Evolutionary conservation across 2,888 invertebrate genomes (phyloP).

Genomic region (Caenorhabditis auriculariae): DNA sequence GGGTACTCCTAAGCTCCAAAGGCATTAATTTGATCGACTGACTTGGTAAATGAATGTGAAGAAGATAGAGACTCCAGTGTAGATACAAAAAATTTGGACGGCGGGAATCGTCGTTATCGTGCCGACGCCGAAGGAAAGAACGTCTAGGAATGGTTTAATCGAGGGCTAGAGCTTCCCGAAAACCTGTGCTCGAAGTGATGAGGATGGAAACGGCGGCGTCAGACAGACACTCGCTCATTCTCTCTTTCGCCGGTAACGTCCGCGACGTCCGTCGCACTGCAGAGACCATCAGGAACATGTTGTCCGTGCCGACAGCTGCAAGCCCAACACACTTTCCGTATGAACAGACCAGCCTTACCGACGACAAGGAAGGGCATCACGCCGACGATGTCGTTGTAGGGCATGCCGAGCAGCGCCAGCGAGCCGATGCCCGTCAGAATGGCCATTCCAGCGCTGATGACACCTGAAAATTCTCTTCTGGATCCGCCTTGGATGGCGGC

Average conservation of each 20-base stretch:
- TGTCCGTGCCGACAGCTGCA: constrained; percentile 90
- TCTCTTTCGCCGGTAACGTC: constrained; percentile 67
- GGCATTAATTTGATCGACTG: too few relatives aligned
- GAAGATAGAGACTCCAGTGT: constrained; percentile 70
- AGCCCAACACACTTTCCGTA: background rate
- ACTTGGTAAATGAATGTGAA: constrained; percentile 62
- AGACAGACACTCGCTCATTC: constrained; percentile 75
- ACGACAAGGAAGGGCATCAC: constrained; percentile 94
- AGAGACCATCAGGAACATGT: constrained; percentile 92
- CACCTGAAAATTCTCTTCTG: constrained; percentile 67
- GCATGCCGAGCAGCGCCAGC: constrained; percentile 84
- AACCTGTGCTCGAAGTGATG: constrained; percentile 71
- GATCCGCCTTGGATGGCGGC: background rate
- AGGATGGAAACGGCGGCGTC: constrained; percentile 93
- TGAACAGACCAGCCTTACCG: constrained; percentile 71
- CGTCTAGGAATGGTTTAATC: constrained; percentile 39
- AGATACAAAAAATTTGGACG: constrained; percentile 90
- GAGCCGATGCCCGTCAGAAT: constrained; percentile 86
- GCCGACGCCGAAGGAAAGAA: constrained; percentile 62
- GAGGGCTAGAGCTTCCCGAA: background rate
- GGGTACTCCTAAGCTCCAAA: too few relatives aligned
- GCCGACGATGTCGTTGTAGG: constrained; percentile 89
- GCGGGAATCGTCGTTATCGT: constrained; percentile 90
- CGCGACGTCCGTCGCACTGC: constrained; percentile 84
- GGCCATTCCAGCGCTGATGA: constrained; percentile 86